Evolutionary conservation across 1,140 invertebrate species (phyloP).

Genomic region (Ostrea denselamellosa): DNA sequence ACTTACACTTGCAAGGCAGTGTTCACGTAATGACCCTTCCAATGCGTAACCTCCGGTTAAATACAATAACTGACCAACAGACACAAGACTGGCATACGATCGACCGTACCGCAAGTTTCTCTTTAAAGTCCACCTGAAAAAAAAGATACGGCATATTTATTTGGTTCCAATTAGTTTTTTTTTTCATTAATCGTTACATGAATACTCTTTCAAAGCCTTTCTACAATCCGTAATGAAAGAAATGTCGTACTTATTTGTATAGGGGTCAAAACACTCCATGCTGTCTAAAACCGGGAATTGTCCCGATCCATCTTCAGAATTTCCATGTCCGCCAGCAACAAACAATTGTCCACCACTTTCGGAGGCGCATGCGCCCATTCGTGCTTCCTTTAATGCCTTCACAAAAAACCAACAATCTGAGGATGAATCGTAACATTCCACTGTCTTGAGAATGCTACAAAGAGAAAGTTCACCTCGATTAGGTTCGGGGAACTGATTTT

Average conservation of each 20-base stretch:
- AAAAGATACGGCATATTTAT: background rate
- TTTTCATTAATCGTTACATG: no score
- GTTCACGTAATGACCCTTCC: background rate
- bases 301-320: background rate
- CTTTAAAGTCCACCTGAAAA: conserved; percentile 53
- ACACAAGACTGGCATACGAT: conserved; percentile 56
- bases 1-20: conserved; percentile 47
- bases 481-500: no score
- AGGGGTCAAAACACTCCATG: conserved; percentile 56
- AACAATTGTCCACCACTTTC: conserved; percentile 50
- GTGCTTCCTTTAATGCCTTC: conserved; percentile 46
- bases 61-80: conserved; percentile 42
- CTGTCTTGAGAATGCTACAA: conserved; percentile 49
- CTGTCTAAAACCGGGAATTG: conserved; percentile 43
- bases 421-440: conserved; percentile 55
- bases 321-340: conserved; percentile 59
- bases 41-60: conserved; percentile 58
- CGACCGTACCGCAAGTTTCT: conserved; percentile 52
- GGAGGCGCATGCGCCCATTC: conserved; percentile 48
- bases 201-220: no score
- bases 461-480: background rate
- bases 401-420: conserved; percentile 55
- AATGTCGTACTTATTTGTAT: conserved; percentile 48
- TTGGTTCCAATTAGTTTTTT: background rate
- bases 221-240: background rate